phyloP scores from a whole-genome alignment of 2,888 invertebrate genomes.

The Dione vanillae region DNA sequence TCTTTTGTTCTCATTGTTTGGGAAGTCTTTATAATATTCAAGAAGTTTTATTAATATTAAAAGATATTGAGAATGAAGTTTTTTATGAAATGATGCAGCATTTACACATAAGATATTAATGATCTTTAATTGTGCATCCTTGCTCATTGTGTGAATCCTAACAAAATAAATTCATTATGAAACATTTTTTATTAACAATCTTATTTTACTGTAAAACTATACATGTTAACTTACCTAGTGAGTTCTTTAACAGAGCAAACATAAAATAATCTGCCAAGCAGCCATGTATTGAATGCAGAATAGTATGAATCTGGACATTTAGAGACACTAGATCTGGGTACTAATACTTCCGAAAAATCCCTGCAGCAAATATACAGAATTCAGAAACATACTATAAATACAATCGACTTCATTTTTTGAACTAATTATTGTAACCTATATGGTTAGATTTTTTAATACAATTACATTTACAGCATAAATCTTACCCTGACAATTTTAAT shows the following conservation, averaged over 20 bases:
- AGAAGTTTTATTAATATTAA: constrained; percentile 70
- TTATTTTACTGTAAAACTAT: constrained; percentile 41
- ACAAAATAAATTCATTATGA: constrained; percentile 48
- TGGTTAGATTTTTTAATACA: background rate
- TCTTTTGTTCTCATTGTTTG: constrained; percentile 45
- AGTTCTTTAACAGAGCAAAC: constrained; percentile 83
- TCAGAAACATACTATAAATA: background rate
- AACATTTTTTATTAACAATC: background rate
- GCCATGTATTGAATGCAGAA: constrained; percentile 86
- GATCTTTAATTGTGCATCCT: constrained; percentile 84
- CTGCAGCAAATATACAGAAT: constrained; percentile 49
- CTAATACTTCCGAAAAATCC: constrained; percentile 82
- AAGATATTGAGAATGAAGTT: constrained; percentile 78
- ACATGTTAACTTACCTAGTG: constrained; percentile 65
- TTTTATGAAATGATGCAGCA: constrained; percentile 77
- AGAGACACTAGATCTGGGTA: constrained; percentile 73
- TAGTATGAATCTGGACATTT: constrained; percentile 76
- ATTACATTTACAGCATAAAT: background rate
- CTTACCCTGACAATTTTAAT: constrained; percentile 82
- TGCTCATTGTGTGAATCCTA: constrained; percentile 80
- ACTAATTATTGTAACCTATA: background rate
- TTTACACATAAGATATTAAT: constrained; percentile 79
- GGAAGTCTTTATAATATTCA: constrained; percentile 67
- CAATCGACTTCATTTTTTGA: background rate
- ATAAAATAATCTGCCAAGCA: constrained; percentile 87